phyloP scores from a whole-genome alignment of 2,113 vertebrate species.

The Pachycephala philippinensis region DNA sequence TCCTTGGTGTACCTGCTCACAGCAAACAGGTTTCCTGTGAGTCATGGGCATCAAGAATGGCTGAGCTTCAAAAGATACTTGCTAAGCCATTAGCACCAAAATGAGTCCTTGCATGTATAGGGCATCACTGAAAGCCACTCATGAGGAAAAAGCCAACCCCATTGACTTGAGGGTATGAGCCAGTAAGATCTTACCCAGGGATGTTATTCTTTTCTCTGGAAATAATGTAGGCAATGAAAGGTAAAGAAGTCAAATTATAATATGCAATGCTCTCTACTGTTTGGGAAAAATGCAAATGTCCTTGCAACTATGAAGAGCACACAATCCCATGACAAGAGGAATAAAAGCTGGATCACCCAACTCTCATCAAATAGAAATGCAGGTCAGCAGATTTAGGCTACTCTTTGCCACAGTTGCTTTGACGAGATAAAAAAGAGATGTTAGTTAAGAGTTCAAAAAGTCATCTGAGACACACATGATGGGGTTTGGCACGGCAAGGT shows the following conservation, averaged over 20 bases:
- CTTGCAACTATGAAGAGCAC: not conserved
- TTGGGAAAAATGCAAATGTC: not conserved
- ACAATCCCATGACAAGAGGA: not conserved
- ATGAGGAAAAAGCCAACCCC: not conserved
- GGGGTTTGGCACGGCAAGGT: not conserved
- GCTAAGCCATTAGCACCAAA: not conserved
- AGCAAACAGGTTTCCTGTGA: not conserved
- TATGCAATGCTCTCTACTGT: not conserved
- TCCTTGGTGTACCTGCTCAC: not conserved
- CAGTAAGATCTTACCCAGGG: not conserved
- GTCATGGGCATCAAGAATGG: not conserved
- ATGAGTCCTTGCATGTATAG: not conserved
- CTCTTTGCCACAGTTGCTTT: not conserved
- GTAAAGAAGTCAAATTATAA: not conserved
- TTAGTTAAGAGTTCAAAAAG: not conserved
- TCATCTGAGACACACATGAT: not conserved
- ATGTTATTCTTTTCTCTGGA: not conserved
- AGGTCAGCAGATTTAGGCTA: not conserved
- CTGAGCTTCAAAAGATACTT: not conserved
- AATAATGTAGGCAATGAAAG: not conserved
- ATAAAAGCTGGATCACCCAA: not conserved
- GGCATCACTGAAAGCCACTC: not conserved
- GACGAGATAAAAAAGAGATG: not conserved
- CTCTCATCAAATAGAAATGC: not conserved
- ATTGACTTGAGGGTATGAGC: not conserved